Percentiles rank a stretch among this genome's conserved stretches.
phyloP scores from a whole-genome alignment of 2,113 vertebrate species.

The Myotis yumanensis region DNA sequence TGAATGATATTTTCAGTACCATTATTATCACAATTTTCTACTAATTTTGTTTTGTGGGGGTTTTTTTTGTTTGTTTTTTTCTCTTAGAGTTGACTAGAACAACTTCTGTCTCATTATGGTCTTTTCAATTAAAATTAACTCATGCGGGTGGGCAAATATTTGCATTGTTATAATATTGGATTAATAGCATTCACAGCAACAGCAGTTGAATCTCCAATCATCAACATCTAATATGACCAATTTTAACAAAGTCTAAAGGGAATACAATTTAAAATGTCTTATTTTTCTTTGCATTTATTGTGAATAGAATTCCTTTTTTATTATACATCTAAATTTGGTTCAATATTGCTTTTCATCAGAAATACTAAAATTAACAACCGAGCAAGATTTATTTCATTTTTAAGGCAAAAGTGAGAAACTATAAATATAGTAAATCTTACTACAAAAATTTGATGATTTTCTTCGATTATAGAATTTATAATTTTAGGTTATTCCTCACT shows the following conservation, averaged over 20 bases:
- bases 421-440: not conserved
- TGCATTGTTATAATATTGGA: slow-evolving; percentile 51
- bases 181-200: slow-evolving; percentile 49
- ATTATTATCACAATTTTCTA: slow-evolving; percentile 59
- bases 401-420: not conserved
- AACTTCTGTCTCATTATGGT: slow-evolving; percentile 58
- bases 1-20: slow-evolving; percentile 10
- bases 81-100: slow-evolving; percentile 57
- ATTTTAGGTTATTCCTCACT: not conserved
- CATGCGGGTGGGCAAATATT: slow-evolving; percentile 60
- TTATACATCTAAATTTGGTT: not conserved
- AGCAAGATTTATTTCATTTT: not conserved
- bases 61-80: not conserved
- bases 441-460: not conserved
- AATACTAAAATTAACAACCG: not conserved
- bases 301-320: not conserved
- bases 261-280: not conserved
- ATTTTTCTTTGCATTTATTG: not conserved
- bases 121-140: slow-evolving; percentile 69
- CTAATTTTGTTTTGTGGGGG: slow-evolving; percentile 57
- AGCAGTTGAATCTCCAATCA: slow-evolving; percentile 43
- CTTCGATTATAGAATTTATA: not conserved
- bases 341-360: not conserved
- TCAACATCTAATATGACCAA: slow-evolving; percentile 13
- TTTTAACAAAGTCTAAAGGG: slow-evolving; percentile 1